phyloP scores from a whole-genome alignment of 2,113 vertebrate species.

The Sapajus apella region DNA sequence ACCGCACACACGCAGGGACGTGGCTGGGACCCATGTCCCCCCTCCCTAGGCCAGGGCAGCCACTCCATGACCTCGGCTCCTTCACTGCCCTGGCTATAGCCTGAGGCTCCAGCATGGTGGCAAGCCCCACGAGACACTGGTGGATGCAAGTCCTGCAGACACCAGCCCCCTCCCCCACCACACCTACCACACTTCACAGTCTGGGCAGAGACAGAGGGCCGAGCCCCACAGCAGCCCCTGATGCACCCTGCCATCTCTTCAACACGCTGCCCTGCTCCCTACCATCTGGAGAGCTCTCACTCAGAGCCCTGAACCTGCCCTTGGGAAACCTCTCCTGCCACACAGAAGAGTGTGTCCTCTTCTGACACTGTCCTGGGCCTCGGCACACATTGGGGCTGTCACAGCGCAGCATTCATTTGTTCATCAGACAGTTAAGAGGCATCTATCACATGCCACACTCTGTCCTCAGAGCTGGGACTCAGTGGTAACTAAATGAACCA shows the following conservation, averaged over 20 bases:
- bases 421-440: background rate
- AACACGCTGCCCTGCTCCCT: background rate
- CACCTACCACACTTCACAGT: background rate
- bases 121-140: background rate
- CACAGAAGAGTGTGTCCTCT: no score
- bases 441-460: background rate
- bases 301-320: background rate
- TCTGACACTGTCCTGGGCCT: no score
- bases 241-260: background rate
- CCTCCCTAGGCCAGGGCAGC: no score
- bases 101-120: background rate
- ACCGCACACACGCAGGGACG: background rate
- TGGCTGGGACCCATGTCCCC: accelerated
- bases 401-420: background rate
- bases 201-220: background rate
- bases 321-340: background rate
- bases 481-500: background rate
- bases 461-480: background rate
- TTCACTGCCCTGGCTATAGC: background rate
- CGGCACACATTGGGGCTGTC: background rate
- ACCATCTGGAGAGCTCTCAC: background rate
- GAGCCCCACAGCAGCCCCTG: background rate
- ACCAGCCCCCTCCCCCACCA: background rate
- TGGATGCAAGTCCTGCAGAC: background rate
- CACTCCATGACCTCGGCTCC: background rate